These are phyloP conservation scores for Apus apus DNA, from an alignment of 2,113 vertebrate genomes.

Conservation along the genomic window DNA sequence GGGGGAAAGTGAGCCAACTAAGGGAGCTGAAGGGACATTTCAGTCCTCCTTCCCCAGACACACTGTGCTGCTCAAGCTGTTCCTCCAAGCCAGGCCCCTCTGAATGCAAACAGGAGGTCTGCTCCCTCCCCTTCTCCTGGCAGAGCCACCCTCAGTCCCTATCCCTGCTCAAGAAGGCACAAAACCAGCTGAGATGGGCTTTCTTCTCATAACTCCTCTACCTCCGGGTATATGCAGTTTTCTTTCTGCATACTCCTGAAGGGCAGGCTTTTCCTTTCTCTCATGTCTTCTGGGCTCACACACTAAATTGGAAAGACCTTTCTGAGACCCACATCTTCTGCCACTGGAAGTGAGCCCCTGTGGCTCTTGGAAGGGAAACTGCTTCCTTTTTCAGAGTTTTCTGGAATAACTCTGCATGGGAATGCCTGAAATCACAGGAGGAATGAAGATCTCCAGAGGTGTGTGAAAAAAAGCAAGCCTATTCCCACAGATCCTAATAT, in stretches of 20 bases:
- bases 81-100: background rate
- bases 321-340: background rate
- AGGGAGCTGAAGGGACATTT: background rate
- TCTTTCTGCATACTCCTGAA: background rate
- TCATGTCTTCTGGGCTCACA: background rate
- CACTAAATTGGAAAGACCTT: slow-evolving; percentile 40
- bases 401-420: background rate
- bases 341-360: background rate
- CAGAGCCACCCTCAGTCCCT: background rate
- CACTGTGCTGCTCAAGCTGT: background rate
- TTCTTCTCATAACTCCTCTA: background rate
- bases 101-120: background rate
- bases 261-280: background rate
- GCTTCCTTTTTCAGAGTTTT: background rate
- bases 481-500: background rate
- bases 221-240: background rate
- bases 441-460: background rate
- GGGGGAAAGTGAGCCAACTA: background rate
- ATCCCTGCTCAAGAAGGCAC: background rate
- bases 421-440: background rate
- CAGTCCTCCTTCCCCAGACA: background rate
- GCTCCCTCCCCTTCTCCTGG: background rate
- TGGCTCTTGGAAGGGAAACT: background rate
- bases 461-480: background rate
- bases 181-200: background rate